Conservation (phyloP, 2,797 vertebrate genomes). For the Gambelia wislizenii region DNA sequence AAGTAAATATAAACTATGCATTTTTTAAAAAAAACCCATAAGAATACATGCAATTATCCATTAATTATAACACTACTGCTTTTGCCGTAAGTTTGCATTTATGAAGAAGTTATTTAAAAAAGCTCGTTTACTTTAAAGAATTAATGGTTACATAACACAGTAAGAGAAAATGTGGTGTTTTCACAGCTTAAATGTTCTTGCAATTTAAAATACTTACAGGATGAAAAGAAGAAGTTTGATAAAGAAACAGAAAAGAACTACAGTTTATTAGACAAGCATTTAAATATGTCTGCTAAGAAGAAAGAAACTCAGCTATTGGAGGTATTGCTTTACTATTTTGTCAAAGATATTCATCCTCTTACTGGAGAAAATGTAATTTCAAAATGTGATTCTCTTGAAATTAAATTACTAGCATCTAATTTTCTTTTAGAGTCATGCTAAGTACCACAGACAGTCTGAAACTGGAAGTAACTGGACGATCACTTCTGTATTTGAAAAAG, state of each 20-base stretch:
- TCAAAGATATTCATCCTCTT: background rate
- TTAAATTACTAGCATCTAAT: background rate
- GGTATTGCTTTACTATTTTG: constrained; percentile 79
- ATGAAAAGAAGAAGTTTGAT: constrained; percentile 96
- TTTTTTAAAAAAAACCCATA: background rate
- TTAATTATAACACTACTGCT: background rate
- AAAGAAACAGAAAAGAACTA: constrained; percentile 99
- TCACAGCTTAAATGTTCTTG: constrained; percentile 33
- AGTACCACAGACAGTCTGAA: no score
- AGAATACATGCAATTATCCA: constrained; percentile 4
- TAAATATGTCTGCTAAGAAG: constrained; percentile 98
- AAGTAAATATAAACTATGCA: background rate
- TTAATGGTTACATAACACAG: background rate
- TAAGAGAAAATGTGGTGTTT: constrained; percentile 1
- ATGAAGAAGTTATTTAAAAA: background rate
- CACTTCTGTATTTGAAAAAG: no score
- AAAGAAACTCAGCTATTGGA: constrained; percentile 96
- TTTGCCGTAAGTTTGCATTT: no score
- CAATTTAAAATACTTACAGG: constrained; percentile 76
- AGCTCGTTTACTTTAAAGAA: background rate
- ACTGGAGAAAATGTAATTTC: background rate
- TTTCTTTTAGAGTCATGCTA: background rate
- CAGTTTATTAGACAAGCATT: constrained; percentile 94
- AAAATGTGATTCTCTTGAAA: background rate
- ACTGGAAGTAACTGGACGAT: no score